Base-by-base conservation (phyloP, 2,888 invertebrate species). In the Apoderus coryli region DNA sequence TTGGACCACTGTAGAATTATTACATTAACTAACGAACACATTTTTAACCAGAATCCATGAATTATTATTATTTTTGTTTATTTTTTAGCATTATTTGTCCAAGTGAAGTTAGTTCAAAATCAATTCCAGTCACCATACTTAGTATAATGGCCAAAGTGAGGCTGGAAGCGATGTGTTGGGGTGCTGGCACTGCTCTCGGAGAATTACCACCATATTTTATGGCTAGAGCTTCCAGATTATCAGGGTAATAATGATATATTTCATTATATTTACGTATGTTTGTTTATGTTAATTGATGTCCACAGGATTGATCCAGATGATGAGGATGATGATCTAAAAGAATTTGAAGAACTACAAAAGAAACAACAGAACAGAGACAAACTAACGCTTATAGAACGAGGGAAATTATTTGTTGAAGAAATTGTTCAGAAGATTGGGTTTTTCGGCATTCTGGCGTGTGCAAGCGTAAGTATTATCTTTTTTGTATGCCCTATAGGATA, bases 121-220 rank as follows among this genome's bases (percentile, higher is more conserved):
- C 64, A 38, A 64, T 66, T 56, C 58, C 64, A 12, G 80, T 93
- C 32, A 74, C 85, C 13, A 73, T 98, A 46, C 84, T 88, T 72
- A 78, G 77, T 44, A 93, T 96, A 41, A 90, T 96, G 82, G 72
- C 81, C 16, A 95, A 95, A 62, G 82, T 93, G 11, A 74, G 93
- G 13, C 64, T 93, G 40, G 98, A 98, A 62, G 86, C 92, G 7
- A 86, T 96, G 70, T 78, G 96, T 65, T 98, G 98, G 98, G 93
- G 89, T 3, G 75, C 84, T 12, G 89, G 98, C 3, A 99, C 98
- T 0, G 98, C 98, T 1, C 64, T 99, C n/a, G 98, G 98, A 0
- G 98, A 99, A 57, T 60, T 99, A 42, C 98, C 98, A 3, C 98
- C 98, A 0, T 99, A 98, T 66, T 99, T 99, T 61, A 95, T 99